These are phyloP conservation scores for Gymnothorax javanicus DNA, from an alignment of 2,797 vertebrate genomes.

Conservation along the genomic window DNA sequence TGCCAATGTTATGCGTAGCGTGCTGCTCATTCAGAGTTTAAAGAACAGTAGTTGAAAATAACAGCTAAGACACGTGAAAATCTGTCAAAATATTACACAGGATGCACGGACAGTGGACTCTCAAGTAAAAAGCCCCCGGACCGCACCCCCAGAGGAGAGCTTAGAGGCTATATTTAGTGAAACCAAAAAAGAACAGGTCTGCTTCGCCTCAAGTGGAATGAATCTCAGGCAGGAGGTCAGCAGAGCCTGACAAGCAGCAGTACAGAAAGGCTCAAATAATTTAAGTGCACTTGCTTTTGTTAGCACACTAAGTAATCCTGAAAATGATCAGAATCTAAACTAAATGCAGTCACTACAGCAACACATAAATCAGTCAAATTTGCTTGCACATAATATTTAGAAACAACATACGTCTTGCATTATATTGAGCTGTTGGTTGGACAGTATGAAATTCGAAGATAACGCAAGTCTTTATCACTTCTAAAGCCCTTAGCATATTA, in stretches of 20 bases:
- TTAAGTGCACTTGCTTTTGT: not conserved
- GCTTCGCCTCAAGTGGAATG: slow-evolving; percentile 11
- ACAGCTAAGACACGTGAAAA: not conserved
- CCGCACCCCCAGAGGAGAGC: not conserved
- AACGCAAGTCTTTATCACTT: too few relatives aligned
- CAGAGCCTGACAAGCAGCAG: not conserved
- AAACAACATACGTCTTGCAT: too few relatives aligned
- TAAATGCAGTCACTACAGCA: too few relatives aligned
- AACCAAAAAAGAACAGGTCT: not conserved
- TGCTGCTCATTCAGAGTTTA: not conserved
- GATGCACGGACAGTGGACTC: slow-evolving; percentile 6
- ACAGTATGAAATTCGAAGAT: too few relatives aligned
- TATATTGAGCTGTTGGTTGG: too few relatives aligned
- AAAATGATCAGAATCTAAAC: too few relatives aligned
- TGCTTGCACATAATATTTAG: too few relatives aligned
- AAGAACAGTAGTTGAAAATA: not conserved
- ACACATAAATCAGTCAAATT: too few relatives aligned
- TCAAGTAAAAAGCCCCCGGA: not conserved
- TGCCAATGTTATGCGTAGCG: not conserved
- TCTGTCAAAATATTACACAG: slow-evolving; percentile 5
- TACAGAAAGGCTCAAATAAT: not conserved
- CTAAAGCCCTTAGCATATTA: too few relatives aligned
- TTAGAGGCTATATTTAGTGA: slow-evolving; percentile 15
- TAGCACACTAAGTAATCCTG: not conserved
- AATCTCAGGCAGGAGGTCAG: slow-evolving; percentile 1